Percentiles rank a stretch among this genome's conserved stretches.
Evolutionary conservation across 2,888 invertebrate species (phyloP).

Genomic region (Cephonodes hylas): DNA sequence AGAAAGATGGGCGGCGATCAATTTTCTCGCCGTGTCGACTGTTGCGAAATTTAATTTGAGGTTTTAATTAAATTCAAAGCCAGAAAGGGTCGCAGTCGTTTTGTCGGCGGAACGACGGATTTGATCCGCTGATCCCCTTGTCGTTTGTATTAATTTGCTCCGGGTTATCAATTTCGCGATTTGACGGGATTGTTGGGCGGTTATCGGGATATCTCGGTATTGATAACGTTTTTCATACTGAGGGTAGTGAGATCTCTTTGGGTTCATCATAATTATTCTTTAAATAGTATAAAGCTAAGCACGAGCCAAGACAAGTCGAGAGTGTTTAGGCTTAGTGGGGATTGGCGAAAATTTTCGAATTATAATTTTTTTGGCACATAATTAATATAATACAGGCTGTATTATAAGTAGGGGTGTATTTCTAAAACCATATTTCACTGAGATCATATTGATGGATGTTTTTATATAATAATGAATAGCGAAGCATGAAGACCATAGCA

Average conservation of each 20-base stretch:
- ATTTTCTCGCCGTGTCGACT: slow-evolving; percentile 21
- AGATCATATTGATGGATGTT: too few species aligned
- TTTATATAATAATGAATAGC: too few species aligned
- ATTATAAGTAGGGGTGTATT: too few species aligned
- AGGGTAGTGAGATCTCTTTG: background rate
- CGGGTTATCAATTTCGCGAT: slow-evolving; percentile 7
- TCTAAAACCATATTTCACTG: too few species aligned
- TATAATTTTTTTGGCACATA: too few species aligned
- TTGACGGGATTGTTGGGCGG: slow-evolving; percentile 1
- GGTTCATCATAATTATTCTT: background rate
- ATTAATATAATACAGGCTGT: too few species aligned
- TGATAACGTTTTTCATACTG: background rate
- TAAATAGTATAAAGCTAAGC: too few species aligned
- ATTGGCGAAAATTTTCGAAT: too few species aligned
- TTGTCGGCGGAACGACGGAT: slow-evolving; percentile 24
- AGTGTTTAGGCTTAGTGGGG: too few species aligned
- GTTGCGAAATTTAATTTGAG: slow-evolving; percentile 42
- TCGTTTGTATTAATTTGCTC: slow-evolving; percentile 29
- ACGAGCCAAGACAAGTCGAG: too few species aligned
- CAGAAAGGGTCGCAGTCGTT: slow-evolving; percentile 31
- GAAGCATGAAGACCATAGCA: too few species aligned
- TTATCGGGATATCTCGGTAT: background rate
- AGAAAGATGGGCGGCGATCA: slow-evolving; percentile 27
- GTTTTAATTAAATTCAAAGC: slow-evolving; percentile 54
- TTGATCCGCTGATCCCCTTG: slow-evolving; percentile 34